Percentiles rank a stretch among this genome's conserved stretches.
Evolutionary conservation across 2,113 vertebrate species (phyloP).

Genomic region (Peucedramus taeniatus): DNA sequence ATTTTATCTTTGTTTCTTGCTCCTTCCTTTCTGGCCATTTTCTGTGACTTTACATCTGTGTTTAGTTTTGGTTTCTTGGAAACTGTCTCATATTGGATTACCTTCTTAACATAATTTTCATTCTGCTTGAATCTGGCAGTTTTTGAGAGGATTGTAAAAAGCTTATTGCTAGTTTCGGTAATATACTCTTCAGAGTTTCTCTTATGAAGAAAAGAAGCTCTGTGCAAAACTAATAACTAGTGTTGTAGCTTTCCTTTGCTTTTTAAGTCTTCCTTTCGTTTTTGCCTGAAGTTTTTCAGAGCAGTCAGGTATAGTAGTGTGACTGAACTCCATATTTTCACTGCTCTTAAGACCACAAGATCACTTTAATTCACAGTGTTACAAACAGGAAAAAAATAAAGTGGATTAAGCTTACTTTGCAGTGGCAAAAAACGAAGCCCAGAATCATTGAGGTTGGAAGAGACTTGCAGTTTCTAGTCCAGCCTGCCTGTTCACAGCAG

Average conservation of each 20-base stretch:
- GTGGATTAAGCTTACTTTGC: not conserved
- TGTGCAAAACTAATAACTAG: not conserved
- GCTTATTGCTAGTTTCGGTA: not conserved
- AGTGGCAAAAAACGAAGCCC: not conserved
- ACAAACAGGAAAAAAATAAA: not conserved
- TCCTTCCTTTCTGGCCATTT: not conserved
- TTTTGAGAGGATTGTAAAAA: not conserved
- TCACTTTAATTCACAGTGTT: not conserved
- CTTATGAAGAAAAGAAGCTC: not conserved
- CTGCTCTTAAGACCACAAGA: not conserved
- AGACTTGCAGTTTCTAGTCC: not conserved
- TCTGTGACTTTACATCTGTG: not conserved
- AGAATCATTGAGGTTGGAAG: not conserved
- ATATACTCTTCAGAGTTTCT: not conserved
- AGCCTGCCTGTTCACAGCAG: not conserved
- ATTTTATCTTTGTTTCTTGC: not conserved
- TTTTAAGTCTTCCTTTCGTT: not conserved
- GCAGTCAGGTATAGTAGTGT: not conserved
- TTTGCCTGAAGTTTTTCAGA: not conserved
- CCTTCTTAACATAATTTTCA: not conserved
- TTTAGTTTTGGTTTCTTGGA: not conserved
- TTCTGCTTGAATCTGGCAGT: not conserved
- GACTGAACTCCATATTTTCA: not conserved
- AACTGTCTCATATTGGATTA: not conserved
- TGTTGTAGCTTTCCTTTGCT: not conserved